Evolutionary conservation across 2,888 invertebrate genomes (phyloP).

Genomic region (Macrosiphum euphorbiae): DNA sequence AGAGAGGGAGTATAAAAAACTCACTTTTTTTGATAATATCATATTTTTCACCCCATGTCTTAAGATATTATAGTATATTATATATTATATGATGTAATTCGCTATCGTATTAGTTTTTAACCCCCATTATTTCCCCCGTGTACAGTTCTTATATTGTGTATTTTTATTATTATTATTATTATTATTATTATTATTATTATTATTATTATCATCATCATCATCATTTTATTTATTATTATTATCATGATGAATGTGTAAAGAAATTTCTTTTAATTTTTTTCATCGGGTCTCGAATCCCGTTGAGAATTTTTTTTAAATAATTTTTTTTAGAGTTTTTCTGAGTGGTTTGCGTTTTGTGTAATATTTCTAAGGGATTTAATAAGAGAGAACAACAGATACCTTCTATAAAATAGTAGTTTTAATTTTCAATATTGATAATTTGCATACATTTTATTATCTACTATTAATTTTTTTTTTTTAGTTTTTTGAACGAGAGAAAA

Average conservation of each 20-base stretch:
- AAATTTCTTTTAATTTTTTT: constrained; percentile 17
- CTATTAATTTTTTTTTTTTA: neutral
- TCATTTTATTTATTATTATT: constrained; percentile 43
- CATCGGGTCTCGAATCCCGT: neutral
- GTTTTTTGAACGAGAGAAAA: neutral
- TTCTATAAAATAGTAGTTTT: constrained; percentile 50
- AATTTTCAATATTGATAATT: neutral
- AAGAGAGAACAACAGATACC: constrained; percentile 25
- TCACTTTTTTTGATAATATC: constrained; percentile 14
- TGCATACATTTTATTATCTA: neutral
- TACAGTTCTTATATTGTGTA: constrained; percentile 48
- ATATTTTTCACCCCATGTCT: neutral
- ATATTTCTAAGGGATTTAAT: constrained; percentile 11
- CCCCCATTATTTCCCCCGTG: neutral
- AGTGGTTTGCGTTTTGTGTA: constrained; percentile 48
- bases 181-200: constrained; percentile 47
- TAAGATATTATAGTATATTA: neutral
- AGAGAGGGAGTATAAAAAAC: neutral
- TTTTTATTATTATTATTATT: constrained; percentile 42
- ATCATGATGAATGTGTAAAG: constrained; percentile 19
- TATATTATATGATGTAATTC: constrained; percentile 23
- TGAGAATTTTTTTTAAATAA: neutral
- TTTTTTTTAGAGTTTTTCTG: constrained; percentile 38
- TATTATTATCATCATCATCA: neutral
- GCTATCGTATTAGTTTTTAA: constrained; percentile 49